phyloP scores from a whole-genome alignment of 2,888 invertebrate species.

The Chrysodeixis includens region DNA sequence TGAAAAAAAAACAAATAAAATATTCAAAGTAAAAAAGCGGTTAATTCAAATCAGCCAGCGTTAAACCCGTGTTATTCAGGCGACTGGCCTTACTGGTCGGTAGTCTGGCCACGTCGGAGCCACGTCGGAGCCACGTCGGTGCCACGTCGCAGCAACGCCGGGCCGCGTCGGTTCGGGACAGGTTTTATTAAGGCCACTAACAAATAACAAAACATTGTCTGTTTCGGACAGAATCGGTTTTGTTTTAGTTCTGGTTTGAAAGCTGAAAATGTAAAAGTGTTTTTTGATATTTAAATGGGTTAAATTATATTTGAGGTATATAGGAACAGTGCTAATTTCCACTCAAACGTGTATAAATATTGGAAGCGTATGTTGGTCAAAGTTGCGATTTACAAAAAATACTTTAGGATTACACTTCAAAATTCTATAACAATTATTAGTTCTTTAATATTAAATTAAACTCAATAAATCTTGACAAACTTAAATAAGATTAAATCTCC shows the following conservation, averaged over 20 bases:
- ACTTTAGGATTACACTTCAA: too few species aligned
- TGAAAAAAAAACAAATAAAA: neutral
- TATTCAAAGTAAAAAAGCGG: neutral
- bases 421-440: too few species aligned
- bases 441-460: neutral
- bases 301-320: too few species aligned
- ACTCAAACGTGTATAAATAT: too few species aligned
- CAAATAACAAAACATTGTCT: slow-evolving; percentile 36
- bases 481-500: neutral
- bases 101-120: slow-evolving; percentile 36
- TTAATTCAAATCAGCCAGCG: slow-evolving; percentile 20
- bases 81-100: slow-evolving; percentile 25
- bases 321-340: too few species aligned
- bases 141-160: too few species aligned
- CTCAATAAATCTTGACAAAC: neutral
- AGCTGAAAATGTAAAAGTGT: neutral
- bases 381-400: too few species aligned
- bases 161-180: slow-evolving; percentile 11
- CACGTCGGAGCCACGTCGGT: too few species aligned
- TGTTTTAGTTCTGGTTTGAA: neutral
- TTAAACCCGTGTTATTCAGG: slow-evolving; percentile 14
- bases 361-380: too few species aligned
- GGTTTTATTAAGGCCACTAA: slow-evolving; percentile 39
- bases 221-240: slow-evolving; percentile 10
- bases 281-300: too few species aligned